Conservation (phyloP, 2,888 invertebrate genomes). For the Acholoe squamosa region DNA sequence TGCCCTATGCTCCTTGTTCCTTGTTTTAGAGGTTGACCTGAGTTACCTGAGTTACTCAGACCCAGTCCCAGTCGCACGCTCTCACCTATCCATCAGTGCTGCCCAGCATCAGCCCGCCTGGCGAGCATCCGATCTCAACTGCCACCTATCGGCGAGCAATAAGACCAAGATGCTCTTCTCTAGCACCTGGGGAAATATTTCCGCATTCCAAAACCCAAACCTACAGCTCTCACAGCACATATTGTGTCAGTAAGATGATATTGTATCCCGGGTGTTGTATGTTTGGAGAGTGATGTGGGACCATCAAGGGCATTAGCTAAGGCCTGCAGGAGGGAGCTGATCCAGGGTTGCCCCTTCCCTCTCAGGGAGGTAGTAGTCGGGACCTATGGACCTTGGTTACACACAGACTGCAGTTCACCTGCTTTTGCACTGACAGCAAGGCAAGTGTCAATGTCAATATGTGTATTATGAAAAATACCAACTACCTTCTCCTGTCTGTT, state of each 20-base stretch:
- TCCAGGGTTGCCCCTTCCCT: neutral
- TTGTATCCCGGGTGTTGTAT: too few species aligned
- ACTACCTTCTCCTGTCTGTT: neutral
- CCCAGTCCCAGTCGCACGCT: conserved; percentile 12
- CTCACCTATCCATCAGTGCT: conserved; percentile 23
- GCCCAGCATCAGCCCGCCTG: neutral
- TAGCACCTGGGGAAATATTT: conserved; percentile 44
- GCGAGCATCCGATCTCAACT: neutral
- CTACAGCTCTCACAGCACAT: neutral
- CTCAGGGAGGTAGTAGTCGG: neutral
- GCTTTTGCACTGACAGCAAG: neutral
- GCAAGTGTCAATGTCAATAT: neutral
- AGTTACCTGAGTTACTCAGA: neutral
- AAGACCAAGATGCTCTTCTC: neutral
- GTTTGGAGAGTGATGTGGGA: neutral
- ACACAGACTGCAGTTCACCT: neutral
- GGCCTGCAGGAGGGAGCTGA: conserved; percentile 5
- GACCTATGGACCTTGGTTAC: conserved; percentile 3
- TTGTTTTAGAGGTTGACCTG: too few species aligned
- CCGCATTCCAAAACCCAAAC: conserved; percentile 29
- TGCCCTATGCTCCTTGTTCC: too few species aligned
- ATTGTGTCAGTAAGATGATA: too few species aligned
- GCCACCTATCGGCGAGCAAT: neutral
- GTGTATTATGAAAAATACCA: neutral
- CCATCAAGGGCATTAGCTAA: neutral